Base-by-base conservation (phyloP, 1,140 invertebrate species). In the Philopotamus ludificatus region DNA sequence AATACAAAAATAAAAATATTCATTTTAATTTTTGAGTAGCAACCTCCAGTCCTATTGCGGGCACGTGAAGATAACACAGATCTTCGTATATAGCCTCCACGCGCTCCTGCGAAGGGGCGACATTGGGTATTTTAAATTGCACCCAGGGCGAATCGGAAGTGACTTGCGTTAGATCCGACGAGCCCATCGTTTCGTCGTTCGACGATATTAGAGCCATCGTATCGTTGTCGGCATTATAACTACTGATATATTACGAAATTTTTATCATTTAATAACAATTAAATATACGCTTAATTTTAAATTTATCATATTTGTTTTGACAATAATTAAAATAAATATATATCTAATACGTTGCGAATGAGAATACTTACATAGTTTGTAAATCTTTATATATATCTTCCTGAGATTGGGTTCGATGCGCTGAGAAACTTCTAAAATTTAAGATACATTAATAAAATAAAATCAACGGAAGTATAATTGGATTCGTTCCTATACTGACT, bases 11-110 rank as follows among this genome's bases (percentile, higher is more conserved):
- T n/a, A n/a, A n/a, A n/a, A n/a, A n/a, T n/a, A n/a, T n/a, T n/a
- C n/a, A n/a, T 34, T 34, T 34, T 34, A 7, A 34, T 34, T 7
- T 34, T n/a, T 34, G 4, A 61, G 39, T 21, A 58, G 45, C 23
- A 59, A 86, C 87, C 87, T 89, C 86, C 47, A 84, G 81, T 74
- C 77, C 73, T 60, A 81, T 79, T 28, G 85, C 81, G 62, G 86
- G 84, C 76, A 92, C 89, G 67, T 89, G 91, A 67, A 92, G 88
- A 76, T 91, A 92, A 82, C 91, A 93, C 53, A 94, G 84, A 77
- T 93, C 89, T 79, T 92, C 91, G 76, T 94, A 94, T 73, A 92
- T 88, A 76, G 91, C 88, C 74, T 92, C 89, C 68, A 92, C 89
- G 55, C 85, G 82, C 71, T 88, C 87, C 68, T 83, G 83, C 63